phyloP scores from a whole-genome alignment of 2,888 invertebrate species.

The Clusia tigrina region DNA sequence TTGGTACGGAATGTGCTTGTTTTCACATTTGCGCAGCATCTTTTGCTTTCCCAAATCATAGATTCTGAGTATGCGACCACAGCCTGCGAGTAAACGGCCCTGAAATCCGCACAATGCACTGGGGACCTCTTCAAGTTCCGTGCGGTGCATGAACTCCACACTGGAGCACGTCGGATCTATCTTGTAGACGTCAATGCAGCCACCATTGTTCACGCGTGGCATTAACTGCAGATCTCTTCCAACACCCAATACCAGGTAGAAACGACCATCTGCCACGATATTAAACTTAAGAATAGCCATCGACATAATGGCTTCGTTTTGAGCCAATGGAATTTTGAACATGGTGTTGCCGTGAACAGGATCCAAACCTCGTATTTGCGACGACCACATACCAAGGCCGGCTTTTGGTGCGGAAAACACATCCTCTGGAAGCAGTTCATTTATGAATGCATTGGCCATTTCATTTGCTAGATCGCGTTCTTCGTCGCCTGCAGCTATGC shows the following conservation, averaged over 20 bases:
- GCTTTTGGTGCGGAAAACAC: conserved; percentile 96
- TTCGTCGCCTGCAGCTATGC: conserved; percentile 94
- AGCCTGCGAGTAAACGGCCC: conserved; percentile 89
- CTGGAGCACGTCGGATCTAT: conserved; percentile 78
- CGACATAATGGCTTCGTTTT: conserved; percentile 96
- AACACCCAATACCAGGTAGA: conserved; percentile 85
- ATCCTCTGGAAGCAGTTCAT: conserved; percentile 92
- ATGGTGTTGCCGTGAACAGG: conserved; percentile 83
- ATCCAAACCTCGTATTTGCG: conserved; percentile 84
- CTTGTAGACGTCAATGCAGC: conserved; percentile 85
- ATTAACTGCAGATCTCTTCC: conserved; percentile 90
- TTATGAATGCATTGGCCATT: conserved; percentile 96
- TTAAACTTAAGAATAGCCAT: conserved; percentile 83
- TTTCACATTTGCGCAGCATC: conserved; percentile 96
- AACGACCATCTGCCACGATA: conserved; percentile 66
- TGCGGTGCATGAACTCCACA: conserved; percentile 92
- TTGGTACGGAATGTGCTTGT: conserved; percentile 93
- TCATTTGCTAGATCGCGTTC: conserved; percentile 95
- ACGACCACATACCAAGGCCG: conserved; percentile 96
- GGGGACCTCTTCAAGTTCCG: conserved; percentile 91
- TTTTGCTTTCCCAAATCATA: conserved; percentile 98
- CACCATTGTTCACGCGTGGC: conserved; percentile 82
- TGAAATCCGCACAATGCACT: conserved; percentile 90
- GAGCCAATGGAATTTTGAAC: conserved; percentile 82
- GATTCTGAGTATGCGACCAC: conserved; percentile 88